Evolutionary conservation across 2,113 vertebrate species (phyloP), one percentile per base, ranked within the genome.

Genomic region (Platanista minor): DNA sequence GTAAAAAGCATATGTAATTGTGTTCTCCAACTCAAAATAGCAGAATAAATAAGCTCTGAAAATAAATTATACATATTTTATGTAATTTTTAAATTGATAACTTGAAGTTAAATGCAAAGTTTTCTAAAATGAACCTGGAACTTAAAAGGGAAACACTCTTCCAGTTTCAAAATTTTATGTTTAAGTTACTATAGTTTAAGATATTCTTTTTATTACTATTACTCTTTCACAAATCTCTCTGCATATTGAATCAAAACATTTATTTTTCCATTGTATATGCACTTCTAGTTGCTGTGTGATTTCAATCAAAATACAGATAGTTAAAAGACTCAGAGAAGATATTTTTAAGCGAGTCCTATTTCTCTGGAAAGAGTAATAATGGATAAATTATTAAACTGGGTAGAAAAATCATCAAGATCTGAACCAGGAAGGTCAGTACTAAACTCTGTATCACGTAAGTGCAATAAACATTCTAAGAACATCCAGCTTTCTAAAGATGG

Each of bases 281-380:
- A 94, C 57, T 95, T 96, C 59, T 72, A 95, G 75, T 54, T 91
- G 41, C 61, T 77, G 43, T 77, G 7, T 91, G n/a, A 94, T 89
- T 88, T 81, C 72, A 43, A 72, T 52, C n/a, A 94, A 93, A 96
- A 62, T 81, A 82, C 87, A n/a, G 41, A 90, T 25, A 64, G 54
- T 87, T 80, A 57, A 59, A 82, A 91, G 46, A 89, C 43, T 39
- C 62, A 62, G 69, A 39, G 52, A 84, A 91, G 31, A 18, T 78
- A 61, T 46, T 72, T 96, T 93, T 75, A 54, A 52, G 15, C 2
- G 4, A 94, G 85, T 62, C 31, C 21, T 27, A 49, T 59, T 96
- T 87, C 64, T 91, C 52, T 88, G 25, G 43, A 92, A 94, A 97
- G 41, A 86, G 8, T 54, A 94, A 72, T 27, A 67, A 31, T n/a